phyloP scores from a whole-genome alignment of 2,888 invertebrate species.

The Pollenia griseotomentosa region DNA sequence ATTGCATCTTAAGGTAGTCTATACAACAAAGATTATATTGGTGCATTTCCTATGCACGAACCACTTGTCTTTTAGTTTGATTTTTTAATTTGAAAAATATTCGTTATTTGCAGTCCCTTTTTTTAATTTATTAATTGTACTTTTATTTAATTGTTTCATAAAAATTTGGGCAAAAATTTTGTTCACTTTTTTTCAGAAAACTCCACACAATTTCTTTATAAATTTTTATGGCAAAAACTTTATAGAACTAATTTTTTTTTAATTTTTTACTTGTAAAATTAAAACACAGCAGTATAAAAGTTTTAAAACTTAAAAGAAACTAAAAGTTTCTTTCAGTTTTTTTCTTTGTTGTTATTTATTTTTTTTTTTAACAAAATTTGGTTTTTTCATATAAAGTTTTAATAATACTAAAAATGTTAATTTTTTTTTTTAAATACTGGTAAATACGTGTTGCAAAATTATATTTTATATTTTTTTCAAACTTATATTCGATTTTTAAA shows the following conservation, averaged over 20 bases:
- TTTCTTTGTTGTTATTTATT: conserved; percentile 10
- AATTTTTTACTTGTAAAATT: conserved; percentile 41
- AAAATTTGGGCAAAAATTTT: not conserved
- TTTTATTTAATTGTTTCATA: no score
- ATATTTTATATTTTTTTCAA: not conserved
- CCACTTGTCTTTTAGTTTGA: no score
- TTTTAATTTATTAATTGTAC: no score
- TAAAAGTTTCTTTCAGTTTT: conserved; percentile 38
- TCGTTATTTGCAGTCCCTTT: no score
- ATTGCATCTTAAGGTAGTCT: no score
- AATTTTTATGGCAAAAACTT: not conserved
- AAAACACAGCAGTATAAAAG: conserved; percentile 18
- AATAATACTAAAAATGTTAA: conserved; percentile 36
- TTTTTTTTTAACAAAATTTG: conserved; percentile 5
- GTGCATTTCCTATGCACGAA: no score
- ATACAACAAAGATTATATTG: no score
- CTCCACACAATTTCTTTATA: conserved; percentile 2
- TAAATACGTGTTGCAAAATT: conserved; percentile 3
- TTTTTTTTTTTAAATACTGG: conserved; percentile 14
- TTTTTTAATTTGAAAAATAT: no score
- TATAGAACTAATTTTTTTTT: not conserved
- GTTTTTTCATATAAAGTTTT: not conserved
- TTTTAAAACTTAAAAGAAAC: conserved; percentile 22
- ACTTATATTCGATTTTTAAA: conserved; percentile 25
- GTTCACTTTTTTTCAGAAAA: conserved; percentile 1